Conservation (phyloP, 2,888 invertebrate genomes). For the Biston betularia region DNA sequence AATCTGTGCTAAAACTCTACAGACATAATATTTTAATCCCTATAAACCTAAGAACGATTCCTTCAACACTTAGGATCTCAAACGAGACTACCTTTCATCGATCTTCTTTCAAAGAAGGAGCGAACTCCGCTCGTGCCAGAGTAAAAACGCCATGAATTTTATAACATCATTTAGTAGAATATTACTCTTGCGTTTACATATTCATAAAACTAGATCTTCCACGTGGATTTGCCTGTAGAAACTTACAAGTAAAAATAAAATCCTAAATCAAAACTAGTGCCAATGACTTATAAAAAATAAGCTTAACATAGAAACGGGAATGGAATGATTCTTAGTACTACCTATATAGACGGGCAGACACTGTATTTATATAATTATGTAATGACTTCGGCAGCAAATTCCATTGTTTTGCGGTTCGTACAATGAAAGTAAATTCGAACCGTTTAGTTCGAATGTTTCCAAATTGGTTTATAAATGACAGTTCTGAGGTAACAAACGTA, state of each 20-base stretch:
- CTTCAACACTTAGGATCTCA: neutral
- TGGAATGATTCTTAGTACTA: no score
- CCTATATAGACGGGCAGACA: no score
- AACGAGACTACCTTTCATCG: constrained; percentile 1
- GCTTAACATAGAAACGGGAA: no score
- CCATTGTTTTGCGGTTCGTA: no score
- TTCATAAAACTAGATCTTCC: neutral
- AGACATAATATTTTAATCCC: neutral
- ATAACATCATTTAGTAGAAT: constrained; percentile 12
- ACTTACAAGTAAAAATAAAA: neutral
- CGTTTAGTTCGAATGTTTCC: no score
- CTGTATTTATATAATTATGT: no score
- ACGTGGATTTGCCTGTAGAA: neutral
- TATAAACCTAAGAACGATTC: constrained; percentile 5
- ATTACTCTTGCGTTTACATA: neutral
- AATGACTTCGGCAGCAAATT: no score
- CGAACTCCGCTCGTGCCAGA: neutral
- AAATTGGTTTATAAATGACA: no score
- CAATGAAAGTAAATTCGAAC: no score
- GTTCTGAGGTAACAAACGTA: no score
- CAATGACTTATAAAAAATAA: no score
- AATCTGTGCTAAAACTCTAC: neutral
- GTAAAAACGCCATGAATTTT: constrained; percentile 11
- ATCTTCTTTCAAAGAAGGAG: constrained; percentile 3
- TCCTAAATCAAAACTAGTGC: no score